Evolutionary conservation across 2,113 vertebrate genomes (phyloP), one percentile per base, ranked within the genome.

Genomic region (Epinephelus lanceolatus): DNA sequence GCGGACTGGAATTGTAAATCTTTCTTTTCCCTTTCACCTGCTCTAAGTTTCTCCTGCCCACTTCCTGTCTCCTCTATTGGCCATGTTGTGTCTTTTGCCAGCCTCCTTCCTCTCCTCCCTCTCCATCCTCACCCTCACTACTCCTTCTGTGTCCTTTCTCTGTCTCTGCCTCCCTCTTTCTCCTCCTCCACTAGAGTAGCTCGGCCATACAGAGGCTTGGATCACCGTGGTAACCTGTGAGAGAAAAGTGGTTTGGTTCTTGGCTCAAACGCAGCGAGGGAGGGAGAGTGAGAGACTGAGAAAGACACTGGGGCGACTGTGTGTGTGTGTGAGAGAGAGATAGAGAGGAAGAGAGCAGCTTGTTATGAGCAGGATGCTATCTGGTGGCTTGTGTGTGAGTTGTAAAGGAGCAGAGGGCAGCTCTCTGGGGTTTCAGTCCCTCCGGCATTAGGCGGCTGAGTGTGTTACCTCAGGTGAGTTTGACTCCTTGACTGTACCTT

Each of bases 221-320:
- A 91, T 94, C 93, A 90, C 93, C 87, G 68, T 91, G 93, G 92
- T 91, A 94, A 94, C 92, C 92, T 93, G 86, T 71, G 76, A 89
- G 86, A 83, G 73, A 91, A 55, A 87, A 92, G 90, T 80, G 86
- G 59, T 86, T 73, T 49, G 87, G 84, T 62, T 86, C 81, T 91
- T 92, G 93, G 91, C 87, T 70, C 13, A 55, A 78, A 76, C 9
- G 1, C 67, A 59, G 84, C 3, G 56, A 78, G 87, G 76, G 86
- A 81, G 88, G 56, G 84, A 56, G 83, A 76, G 77, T 2, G 77
- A 76, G 84, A 82, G 87, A 86, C 68, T 3, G 83, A 86, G 83
- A 66, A 53, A 82, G 84, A 85, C 70, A 86, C 75, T 71, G 60
- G 73, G 77, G 71, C 19, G 33, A 83, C 82, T 84, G 84, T 85